Conservation (phyloP, 2,888 invertebrate genomes). For the Drosophila limbata region DNA sequence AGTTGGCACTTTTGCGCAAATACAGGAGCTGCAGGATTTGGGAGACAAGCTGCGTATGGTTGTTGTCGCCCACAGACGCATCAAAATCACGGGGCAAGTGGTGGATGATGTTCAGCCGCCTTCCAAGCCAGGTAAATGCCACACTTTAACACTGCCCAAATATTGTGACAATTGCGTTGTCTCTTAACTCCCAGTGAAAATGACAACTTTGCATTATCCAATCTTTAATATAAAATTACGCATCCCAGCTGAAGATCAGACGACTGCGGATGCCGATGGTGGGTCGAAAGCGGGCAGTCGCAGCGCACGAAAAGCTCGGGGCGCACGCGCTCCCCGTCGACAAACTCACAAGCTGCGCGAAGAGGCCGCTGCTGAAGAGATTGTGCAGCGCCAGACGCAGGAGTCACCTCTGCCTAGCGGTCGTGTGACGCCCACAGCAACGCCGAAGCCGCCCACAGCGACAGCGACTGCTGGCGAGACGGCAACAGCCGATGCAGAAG, state of each 20-base stretch:
- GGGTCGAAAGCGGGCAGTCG: conserved; percentile 31
- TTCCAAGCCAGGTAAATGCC: conserved; percentile 64
- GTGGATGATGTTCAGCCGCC: conserved; percentile 89
- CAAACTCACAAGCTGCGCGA: conserved; percentile 43
- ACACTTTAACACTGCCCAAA: conserved; percentile 36
- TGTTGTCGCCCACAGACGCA: conserved; percentile 96
- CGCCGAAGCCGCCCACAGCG: conserved; percentile 30
- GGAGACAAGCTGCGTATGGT: conserved; percentile 96
- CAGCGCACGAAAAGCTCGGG: conserved; percentile 85
- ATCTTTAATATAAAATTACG: conserved; percentile 93
- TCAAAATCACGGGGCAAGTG: conserved; percentile 92
- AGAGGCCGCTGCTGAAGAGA: conserved; percentile 17
- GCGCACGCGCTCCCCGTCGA: conserved; percentile 85
- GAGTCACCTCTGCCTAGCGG: conserved; percentile 47
- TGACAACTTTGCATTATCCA: conserved; percentile 93
- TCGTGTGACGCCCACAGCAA: conserved; percentile 22
- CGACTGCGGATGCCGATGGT: conserved; percentile 68
- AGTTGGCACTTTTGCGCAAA: conserved; percentile 98
- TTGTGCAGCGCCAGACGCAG: conserved; percentile 47
- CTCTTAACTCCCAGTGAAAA: conserved; percentile 82
- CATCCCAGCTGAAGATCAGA: conserved; percentile 91
- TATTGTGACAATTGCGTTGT: conserved; percentile 60
- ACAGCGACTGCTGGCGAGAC: not conserved
- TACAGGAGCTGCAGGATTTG: conserved; percentile 98
- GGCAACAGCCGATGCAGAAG: not conserved